phyloP scores from a whole-genome alignment of 2,797 vertebrate species.

The Chrysocyon brachyurus region DNA sequence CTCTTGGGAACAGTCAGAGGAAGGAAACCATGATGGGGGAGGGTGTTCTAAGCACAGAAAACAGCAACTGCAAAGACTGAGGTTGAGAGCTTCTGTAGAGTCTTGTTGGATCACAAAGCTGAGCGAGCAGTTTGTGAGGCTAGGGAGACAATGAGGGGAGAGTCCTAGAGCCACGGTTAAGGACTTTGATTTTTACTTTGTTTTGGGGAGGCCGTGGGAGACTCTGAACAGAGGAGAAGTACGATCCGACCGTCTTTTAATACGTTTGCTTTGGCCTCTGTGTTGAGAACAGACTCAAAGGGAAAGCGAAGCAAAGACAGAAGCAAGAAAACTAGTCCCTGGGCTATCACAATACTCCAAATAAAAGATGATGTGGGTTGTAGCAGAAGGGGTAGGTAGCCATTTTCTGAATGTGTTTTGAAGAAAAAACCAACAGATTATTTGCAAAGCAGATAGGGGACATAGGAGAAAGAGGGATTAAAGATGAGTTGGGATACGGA shows the following conservation, averaged over 20 bases:
- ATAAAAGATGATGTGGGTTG: neutral
- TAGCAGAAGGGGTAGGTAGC: neutral
- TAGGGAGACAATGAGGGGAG: neutral
- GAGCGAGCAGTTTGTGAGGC: neutral
- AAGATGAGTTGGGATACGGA: neutral
- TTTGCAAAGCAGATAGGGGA: neutral
- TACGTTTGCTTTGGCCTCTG: neutral
- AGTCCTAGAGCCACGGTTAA: neutral
- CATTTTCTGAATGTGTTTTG: neutral
- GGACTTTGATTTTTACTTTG: conserved; percentile 3
- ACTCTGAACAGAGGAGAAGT: neutral
- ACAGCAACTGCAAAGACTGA: neutral
- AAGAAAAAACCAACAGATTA: neutral
- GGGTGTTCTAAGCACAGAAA: neutral
- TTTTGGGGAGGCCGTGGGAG: neutral
- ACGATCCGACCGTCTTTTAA: neutral
- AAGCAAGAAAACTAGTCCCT: neutral
- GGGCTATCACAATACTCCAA: neutral
- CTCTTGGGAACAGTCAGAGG: neutral
- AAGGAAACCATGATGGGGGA: neutral
- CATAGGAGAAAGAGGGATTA: neutral
- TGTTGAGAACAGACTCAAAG: conserved; percentile 17
- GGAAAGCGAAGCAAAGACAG: neutral
- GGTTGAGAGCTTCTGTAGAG: neutral
- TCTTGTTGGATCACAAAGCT: neutral